Base-by-base conservation (phyloP, 2,797 vertebrate species). In the Ctenosaura bakeri region DNA sequence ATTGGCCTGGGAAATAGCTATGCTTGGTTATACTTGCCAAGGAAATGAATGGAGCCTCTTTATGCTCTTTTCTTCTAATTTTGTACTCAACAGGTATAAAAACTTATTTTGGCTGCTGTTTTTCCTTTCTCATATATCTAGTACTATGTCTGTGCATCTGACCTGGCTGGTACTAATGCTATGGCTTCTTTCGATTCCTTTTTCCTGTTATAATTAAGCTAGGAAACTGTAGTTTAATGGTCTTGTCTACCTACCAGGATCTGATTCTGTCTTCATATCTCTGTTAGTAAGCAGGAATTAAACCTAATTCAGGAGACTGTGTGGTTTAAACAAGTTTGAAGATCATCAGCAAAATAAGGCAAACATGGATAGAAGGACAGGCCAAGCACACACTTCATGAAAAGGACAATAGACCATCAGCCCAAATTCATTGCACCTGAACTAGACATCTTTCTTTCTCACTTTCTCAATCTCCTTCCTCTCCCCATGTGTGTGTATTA, bases 1-100 rank as follows among this genome's bases (percentile, higher is more conserved):
- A 94, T 97, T 99, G 91, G 98, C 99, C 79, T 99, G 99, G 99
- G 99, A 99, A 97, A 98, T 99, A 91, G 98, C 99, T 95, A 98
- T 97, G 89, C 98, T 99, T 94, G 99, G 99, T 94, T 99, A 99
- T 96, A 97, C 97, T 92, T 99, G 99, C 97, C 99, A 99, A 97
- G 99, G 99, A 97, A 99, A 99, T 88, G 99, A 99, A 96, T 99
- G 99, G 99, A 99, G 99, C 97, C 99, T 99, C 98, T 99, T 99
- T 97, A 99, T 99, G 99, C 98, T 99, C 94, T 99, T 99, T 98
- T 99, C 98, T 95, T 99, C 99, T 94, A 99, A 99, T 98, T 99
- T 99, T 97, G 98, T 99, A 95, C 98, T 99, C 86, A 99, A 99
- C 97, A 99, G 99, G 99, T 99, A 98, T 91, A 96, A 96, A 95